Conservation (phyloP, 2,888 invertebrate species). For the Plutella xylostella region DNA sequence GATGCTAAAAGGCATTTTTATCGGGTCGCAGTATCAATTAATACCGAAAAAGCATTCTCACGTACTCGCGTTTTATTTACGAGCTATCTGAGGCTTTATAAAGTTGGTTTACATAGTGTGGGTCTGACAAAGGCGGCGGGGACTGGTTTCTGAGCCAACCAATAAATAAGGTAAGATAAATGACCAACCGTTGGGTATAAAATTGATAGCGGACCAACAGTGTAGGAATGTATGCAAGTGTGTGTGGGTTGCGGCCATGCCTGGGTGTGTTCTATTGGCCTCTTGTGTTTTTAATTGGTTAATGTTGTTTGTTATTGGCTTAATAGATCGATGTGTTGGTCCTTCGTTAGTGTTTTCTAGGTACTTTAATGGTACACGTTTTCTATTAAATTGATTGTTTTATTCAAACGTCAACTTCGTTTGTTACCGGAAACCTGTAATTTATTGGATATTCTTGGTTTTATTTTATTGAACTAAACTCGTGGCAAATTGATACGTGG, state of each 20-base stretch:
- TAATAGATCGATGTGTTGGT: not conserved
- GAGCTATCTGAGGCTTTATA: conserved; percentile 3
- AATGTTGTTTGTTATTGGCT: conserved; percentile 1
- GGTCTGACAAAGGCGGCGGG: conserved; percentile 42
- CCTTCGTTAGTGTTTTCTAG: too few relatives aligned
- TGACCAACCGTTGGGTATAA: conserved; percentile 61
- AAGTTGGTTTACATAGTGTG: conserved; percentile 33
- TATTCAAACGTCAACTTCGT: too few relatives aligned
- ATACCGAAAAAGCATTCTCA: conserved; percentile 19
- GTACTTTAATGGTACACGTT: too few relatives aligned
- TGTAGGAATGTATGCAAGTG: conserved; percentile 25
- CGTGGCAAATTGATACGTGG: too few relatives aligned
- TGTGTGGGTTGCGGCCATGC: conserved; percentile 5
- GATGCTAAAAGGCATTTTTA: not conserved
- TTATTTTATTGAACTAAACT: too few relatives aligned
- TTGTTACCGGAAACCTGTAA: too few relatives aligned
- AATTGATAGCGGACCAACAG: conserved; percentile 61
- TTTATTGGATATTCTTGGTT: too few relatives aligned
- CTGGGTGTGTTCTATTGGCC: not conserved
- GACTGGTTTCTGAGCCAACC: conserved; percentile 60
- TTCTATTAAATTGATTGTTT: too few relatives aligned
- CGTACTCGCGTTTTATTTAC: conserved; percentile 16
- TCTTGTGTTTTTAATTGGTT: not conserved
- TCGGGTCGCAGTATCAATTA: conserved; percentile 3
- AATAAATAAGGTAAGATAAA: conserved; percentile 69